Evolutionary conservation across 2,888 invertebrate genomes (phyloP).

Genomic region (Abrostola tripartita): DNA sequence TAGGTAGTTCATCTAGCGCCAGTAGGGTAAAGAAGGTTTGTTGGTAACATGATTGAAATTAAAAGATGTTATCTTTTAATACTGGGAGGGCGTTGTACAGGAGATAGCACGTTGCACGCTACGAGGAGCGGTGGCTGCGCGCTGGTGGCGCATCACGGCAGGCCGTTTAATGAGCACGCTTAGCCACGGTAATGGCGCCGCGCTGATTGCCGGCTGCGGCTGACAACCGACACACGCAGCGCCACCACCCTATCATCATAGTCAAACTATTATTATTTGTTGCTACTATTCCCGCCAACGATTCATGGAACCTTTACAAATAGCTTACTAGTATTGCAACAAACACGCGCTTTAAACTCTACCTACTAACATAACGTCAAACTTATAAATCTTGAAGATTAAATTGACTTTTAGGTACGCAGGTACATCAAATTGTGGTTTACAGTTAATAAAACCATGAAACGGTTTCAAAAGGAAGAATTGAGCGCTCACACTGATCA

Average conservation of each 20-base stretch:
- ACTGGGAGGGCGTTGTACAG: conserved; percentile 51
- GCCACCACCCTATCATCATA: conserved; percentile 67
- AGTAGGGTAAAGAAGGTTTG: conserved; percentile 21
- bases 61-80: conserved; percentile 73
- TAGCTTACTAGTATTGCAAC: conserved; percentile 47
- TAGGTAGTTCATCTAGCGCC: conserved; percentile 21
- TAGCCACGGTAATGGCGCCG: conserved; percentile 74
- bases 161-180: conserved; percentile 78
- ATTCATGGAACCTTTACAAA: conserved; percentile 61
- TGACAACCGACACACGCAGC: conserved; percentile 68
- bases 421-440: conserved; percentile 25
- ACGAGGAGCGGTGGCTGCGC: conserved; percentile 21
- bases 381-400: conserved; percentile 14
- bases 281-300: conserved; percentile 63
- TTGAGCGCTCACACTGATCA: conserved; percentile 56
- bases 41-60: conserved; percentile 63
- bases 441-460: conserved; percentile 49
- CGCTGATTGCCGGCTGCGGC: conserved; percentile 73
- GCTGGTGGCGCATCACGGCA: conserved; percentile 62
- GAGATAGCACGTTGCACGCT: conserved; percentile 54
- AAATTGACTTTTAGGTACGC: conserved; percentile 23
- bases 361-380: conserved; percentile 11
- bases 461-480: conserved; percentile 51
- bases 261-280: conserved; percentile 67
- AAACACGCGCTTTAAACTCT: conserved; percentile 10